Base-by-base conservation (phyloP, 2,888 invertebrate species). In the Ceratothoa steindachneri region DNA sequence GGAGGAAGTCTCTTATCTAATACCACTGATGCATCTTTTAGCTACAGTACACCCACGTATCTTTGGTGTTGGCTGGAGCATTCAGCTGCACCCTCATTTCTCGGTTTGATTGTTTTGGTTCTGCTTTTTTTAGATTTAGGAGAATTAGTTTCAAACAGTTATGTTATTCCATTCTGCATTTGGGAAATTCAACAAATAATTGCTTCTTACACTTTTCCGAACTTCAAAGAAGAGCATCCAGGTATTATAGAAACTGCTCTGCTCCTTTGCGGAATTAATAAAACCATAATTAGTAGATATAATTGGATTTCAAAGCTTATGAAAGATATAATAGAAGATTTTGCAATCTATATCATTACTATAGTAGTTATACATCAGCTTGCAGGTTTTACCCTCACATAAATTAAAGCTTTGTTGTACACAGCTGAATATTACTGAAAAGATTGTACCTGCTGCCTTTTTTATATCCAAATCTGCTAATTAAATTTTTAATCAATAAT, bases 171-270 rank as follows among this genome's bases (percentile, higher is more conserved):
- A 2, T 60, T 60, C 24, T 60, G 60, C 9, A 60, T 60, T 22
- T 60, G 60, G 60, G 60, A 60, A 60, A 60, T 60, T 60, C 60
- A 60, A 24, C 60, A 60, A 24, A 24, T 60, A n/a, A 60, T 60
- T 60, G 60, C 22, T 60, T 60, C 60, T 7, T 60, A 60, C 24
- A 24, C 22, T 60, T 22, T 3, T 24, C 12, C 1, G 1, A 24
- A 60, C n/a, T 22, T 24, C 27, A 60, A 60, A 7, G 60, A 60
- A 24, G 60, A 60, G 2, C n/a, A 24, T 60, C 12, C 19, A 15
- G 24, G 22, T 60, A 24, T 60, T 3, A 1, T 60, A 22, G 27
- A 60, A 24, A 24, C 27, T 60, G 22, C 27, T 22, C 24, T 60
- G 19, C 27, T 60, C 12, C 27, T 60, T 2, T 60, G 60, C 3